Conservation (phyloP, 2,797 vertebrate species). For the Cuniculus paca region DNA sequence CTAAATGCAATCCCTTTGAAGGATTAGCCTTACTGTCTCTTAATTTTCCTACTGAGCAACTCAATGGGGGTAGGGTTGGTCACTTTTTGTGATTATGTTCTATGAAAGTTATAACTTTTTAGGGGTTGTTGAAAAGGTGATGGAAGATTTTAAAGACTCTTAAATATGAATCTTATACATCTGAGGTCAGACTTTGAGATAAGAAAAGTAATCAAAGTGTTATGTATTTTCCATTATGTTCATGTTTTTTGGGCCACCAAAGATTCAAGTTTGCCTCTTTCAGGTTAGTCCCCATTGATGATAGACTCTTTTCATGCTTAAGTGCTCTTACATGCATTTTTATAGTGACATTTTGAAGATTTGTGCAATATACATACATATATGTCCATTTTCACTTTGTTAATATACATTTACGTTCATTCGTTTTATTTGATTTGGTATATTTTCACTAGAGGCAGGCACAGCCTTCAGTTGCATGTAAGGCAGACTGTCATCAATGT, state of each 20-base stretch:
- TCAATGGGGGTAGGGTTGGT: neutral
- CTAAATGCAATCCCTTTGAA: neutral
- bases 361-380: neutral
- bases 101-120: neutral
- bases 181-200: neutral
- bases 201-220: neutral
- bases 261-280: neutral
- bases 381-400: neutral
- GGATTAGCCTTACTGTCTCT: neutral
- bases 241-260: neutral
- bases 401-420: neutral
- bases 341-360: neutral
- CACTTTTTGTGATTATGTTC: neutral
- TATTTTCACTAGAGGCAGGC: neutral
- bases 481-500: neutral
- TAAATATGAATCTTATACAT: neutral
- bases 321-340: neutral
- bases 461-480: neutral
- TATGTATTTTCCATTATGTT: neutral
- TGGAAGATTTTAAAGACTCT: neutral
- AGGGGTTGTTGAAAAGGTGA: neutral
- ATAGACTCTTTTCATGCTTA: neutral
- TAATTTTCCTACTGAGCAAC: neutral
- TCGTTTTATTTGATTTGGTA: neutral
- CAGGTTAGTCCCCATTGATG: neutral